Percentiles rank a stretch among this genome's conserved stretches.
Conservation (phyloP, 2,888 invertebrate species). For the Microctonus aethiopoides region DNA sequence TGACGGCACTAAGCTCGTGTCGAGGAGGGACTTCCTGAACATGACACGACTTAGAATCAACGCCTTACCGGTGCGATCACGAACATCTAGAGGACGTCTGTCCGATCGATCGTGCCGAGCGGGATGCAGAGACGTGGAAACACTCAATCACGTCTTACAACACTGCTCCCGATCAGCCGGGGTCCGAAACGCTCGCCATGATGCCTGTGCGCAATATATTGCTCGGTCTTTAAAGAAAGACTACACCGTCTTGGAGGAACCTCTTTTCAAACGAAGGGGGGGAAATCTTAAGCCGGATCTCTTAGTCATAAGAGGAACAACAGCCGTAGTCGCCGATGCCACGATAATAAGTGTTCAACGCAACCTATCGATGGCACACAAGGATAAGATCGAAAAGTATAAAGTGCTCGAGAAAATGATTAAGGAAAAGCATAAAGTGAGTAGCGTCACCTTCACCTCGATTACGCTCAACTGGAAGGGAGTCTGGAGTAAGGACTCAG, state of each 20-base stretch:
- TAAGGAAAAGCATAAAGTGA: not conserved
- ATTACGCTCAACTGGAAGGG: slow-evolving; percentile 28
- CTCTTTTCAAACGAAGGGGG: too few species aligned
- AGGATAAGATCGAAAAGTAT: slow-evolving; percentile 42
- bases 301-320: too few species aligned
- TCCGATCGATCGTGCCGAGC: slow-evolving; percentile 46
- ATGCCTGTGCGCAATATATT: slow-evolving; percentile 43
- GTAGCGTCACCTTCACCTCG: slow-evolving; percentile 4
- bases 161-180: slow-evolving; percentile 55
- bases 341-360: slow-evolving; percentile 55
- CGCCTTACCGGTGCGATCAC: slow-evolving; percentile 50
- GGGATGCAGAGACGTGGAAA: slow-evolving; percentile 52
- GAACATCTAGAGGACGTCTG: slow-evolving; percentile 48
- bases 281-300: too few species aligned
- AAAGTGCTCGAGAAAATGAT: not conserved
- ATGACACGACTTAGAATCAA: slow-evolving; percentile 53
- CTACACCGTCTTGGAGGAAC: slow-evolving; percentile 41
- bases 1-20: not conserved
- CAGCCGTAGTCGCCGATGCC: slow-evolving; percentile 53
- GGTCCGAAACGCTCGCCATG: slow-evolving; percentile 53
- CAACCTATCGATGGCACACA: slow-evolving; percentile 45
- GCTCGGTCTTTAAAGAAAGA: slow-evolving; percentile 20
- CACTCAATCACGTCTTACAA: slow-evolving; percentile 55
- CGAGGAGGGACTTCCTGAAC: slow-evolving; percentile 56
- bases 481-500: too few species aligned